phyloP scores from a whole-genome alignment of 1,140 invertebrate species.

The Monomorium pharaonis region DNA sequence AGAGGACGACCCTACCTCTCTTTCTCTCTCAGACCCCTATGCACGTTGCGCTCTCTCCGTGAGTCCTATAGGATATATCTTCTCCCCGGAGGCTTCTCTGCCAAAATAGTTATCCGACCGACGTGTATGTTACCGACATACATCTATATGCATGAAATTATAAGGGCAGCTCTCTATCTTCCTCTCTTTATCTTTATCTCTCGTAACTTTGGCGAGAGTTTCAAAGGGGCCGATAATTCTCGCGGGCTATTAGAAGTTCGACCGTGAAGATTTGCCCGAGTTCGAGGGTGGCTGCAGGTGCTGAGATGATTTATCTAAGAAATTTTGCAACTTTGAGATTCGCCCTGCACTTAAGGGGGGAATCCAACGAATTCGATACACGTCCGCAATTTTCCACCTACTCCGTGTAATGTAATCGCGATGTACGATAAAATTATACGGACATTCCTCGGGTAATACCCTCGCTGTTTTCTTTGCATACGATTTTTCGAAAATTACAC shows the following conservation, averaged over 20 bases:
- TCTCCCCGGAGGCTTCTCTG: neutral
- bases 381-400: neutral
- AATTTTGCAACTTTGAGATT: slow-evolving; percentile 43
- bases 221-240: slow-evolving; percentile 65
- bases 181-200: slow-evolving; percentile 17
- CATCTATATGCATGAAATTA: slow-evolving; percentile 31
- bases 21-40: neutral
- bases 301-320: slow-evolving; percentile 48
- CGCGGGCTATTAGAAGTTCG: slow-evolving; percentile 63
- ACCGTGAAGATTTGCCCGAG: slow-evolving; percentile 41
- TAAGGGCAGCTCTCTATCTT: neutral
- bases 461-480: neutral
- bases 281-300: slow-evolving; percentile 41
- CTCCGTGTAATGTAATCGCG: neutral
- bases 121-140: neutral
- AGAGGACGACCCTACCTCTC: slow-evolving; percentile 31
- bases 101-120: slow-evolving; percentile 36
- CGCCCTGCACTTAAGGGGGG: slow-evolving; percentile 10
- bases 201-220: slow-evolving; percentile 25
- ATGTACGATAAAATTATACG: slow-evolving; percentile 8
- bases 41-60: neutral
- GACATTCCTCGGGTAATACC: neutral
- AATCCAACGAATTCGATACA: slow-evolving; percentile 18
- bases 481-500: neutral
- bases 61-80: slow-evolving; percentile 9